phyloP scores from a whole-genome alignment of 2,797 vertebrate genomes.

The Coregonus ussuriensis region DNA sequence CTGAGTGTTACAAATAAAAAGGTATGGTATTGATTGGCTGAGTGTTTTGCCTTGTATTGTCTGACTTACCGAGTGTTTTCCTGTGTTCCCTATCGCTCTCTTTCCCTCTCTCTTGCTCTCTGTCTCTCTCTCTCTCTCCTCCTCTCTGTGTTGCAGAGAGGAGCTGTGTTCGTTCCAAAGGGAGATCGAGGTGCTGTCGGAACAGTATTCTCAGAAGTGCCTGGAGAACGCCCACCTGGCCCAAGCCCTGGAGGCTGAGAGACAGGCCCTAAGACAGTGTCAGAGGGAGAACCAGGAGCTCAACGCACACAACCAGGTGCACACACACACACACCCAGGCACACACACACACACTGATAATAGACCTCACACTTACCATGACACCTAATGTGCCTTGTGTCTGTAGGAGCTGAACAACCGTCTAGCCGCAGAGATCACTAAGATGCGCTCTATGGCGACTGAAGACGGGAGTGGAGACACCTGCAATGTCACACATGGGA shows the following conservation, averaged over 20 bases:
- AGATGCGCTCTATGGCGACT: conserved; percentile 79
- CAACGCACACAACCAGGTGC: conserved; percentile 84
- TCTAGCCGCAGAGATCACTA: conserved; percentile 82
- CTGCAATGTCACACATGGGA: conserved; percentile 72
- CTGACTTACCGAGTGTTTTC: too few relatives aligned
- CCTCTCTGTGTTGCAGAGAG: conserved; percentile 67
- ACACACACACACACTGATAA: neutral
- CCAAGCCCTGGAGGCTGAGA: conserved; percentile 83
- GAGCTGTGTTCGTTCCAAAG: conserved; percentile 81
- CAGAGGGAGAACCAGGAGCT: conserved; percentile 86
- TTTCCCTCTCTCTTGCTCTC: neutral
- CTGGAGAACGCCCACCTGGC: conserved; percentile 84
- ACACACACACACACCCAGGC: neutral
- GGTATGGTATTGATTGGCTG: too few relatives aligned
- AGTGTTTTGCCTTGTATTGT: too few relatives aligned
- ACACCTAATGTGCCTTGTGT: neutral
- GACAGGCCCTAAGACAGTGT: conserved; percentile 83
- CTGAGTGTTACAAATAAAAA: too few relatives aligned
- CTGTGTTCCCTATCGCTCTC: neutral
- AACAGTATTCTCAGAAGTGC: conserved; percentile 86
- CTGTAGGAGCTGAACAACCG: conserved; percentile 82
- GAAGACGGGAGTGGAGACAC: conserved; percentile 68
- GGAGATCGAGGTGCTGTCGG: conserved; percentile 83
- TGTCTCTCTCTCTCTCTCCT: too few relatives aligned
- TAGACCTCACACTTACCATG: neutral